Percentiles rank a stretch among this genome's conserved stretches.
Evolutionary conservation across 2,113 vertebrate species (phyloP).

Genomic region (Phyllostomus discolor): DNA sequence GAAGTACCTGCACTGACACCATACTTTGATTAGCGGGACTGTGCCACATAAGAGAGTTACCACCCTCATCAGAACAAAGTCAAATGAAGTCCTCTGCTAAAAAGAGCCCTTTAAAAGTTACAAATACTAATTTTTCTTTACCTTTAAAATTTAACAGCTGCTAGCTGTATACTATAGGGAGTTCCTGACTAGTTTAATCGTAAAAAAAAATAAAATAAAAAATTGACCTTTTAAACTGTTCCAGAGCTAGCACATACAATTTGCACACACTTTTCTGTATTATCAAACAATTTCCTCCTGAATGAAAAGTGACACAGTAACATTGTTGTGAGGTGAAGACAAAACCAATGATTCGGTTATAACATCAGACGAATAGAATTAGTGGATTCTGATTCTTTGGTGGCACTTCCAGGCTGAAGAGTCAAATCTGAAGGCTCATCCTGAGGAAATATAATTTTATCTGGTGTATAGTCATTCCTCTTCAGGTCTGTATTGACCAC

Average conservation of each 20-base stretch:
- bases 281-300: conserved; percentile 50
- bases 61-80: conserved; percentile 68
- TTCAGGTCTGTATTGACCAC: conserved; percentile 87
- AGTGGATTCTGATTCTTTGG: conserved; percentile 88
- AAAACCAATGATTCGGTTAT: conserved; percentile 78
- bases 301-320: conserved; percentile 67
- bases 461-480: conserved; percentile 97
- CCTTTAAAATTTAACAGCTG: conserved; percentile 57
- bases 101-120: conserved; percentile 77
- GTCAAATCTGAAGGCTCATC: conserved; percentile 88
- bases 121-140: conserved; percentile 75
- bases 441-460: conserved; percentile 91
- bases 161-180: conserved; percentile 40
- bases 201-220: background rate
- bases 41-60: conserved; percentile 65
- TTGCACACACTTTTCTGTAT: conserved; percentile 49
- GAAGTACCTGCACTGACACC: conserved; percentile 69
- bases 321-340: conserved; percentile 51
- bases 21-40: conserved; percentile 79
- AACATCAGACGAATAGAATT: conserved; percentile 93
- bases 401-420: conserved; percentile 84
- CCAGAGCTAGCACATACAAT: conserved; percentile 54
- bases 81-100: conserved; percentile 73
- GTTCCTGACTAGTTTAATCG: conserved; percentile 21
- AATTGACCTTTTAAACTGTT: conserved; percentile 28